Evolutionary conservation across 2,113 vertebrate species (phyloP), one percentile per base, ranked within the genome.

Genomic region (Camelus dromedarius): DNA sequence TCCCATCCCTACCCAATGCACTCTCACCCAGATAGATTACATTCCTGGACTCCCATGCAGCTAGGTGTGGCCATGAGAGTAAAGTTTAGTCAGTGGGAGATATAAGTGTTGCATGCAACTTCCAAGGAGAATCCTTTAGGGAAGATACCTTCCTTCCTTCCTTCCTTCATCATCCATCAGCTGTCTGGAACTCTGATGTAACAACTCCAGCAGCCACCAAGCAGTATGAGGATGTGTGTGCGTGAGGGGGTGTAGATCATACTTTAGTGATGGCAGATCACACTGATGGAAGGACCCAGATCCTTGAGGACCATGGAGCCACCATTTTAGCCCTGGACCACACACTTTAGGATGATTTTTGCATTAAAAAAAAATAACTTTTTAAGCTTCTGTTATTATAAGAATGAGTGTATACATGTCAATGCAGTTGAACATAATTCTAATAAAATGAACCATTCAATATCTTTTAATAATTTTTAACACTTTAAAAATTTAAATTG

Each of bases 161-260:
- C 3, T 56, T 79, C 38, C 38, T 85, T 52, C 22, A 58, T 64
- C 81, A 73, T 42, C n/a, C n/a, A 64, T 64, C 56, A 64, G 10
- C n/a, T 84, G 46, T 75, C 26, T 92, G 56, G n/a, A 92, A 84
- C 3, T 75, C 69, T 75, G 26, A 92, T 67, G 60, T 52, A 92
- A 92, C 14, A 84, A 52, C 12, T 54, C n/a, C 48, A 66, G 50
- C 48, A 80, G 75, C 75, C 60, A 66, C 35, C 19, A 93, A 86
- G 20, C 60, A 77, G 28, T 8, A 15, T 20, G 35, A 77, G 35
- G 48, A 35, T 7, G 67, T 42, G 38, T 42, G 38, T 42, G 38
- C 4, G 38, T 42, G 38, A 42, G 38, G 38, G 38, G 38, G 38
- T 42, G 38, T 42, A 42, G 38, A 42, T 64, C 70, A 76, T 38